A percentile compares a stretch with the other conserved stretches of the same genome.
These are phyloP conservation scores for Anas bahamensis DNA, from an alignment of 2,797 vertebrate genomes.

Conservation along the genomic window DNA sequence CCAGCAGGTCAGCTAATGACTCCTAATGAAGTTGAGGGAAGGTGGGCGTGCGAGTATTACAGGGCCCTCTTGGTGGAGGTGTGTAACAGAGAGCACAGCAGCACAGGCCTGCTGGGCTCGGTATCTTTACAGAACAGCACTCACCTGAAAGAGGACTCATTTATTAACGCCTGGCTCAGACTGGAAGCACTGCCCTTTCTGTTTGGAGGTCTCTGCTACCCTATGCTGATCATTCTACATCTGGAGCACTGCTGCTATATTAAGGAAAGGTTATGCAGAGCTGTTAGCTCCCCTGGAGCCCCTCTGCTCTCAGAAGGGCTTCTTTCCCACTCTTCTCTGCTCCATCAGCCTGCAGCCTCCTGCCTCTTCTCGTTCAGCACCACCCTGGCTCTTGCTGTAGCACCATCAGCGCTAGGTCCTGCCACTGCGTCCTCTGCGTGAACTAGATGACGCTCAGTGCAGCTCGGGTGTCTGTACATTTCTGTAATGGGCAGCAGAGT, in stretches of 20 bases:
- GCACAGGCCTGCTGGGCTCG: not conserved
- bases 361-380: too few species aligned
- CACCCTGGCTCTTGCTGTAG: too few species aligned
- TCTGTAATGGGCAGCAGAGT: too few species aligned
- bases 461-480: too few species aligned
- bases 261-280: not conserved
- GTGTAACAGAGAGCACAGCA: not conserved
- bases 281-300: not conserved
- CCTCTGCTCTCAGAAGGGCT: not conserved
- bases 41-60: not conserved
- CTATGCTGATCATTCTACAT: not conserved
- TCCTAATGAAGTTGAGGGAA: not conserved
- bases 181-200: not conserved
- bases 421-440: too few species aligned
- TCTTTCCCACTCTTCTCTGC: not conserved
- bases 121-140: not conserved
- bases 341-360: not conserved
- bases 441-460: too few species aligned
- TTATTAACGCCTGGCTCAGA: not conserved
- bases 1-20: not conserved
- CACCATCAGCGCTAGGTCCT: too few species aligned
- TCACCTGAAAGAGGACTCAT: not conserved
- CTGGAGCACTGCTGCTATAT: not conserved
- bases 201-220: not conserved
- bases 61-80: not conserved